Percentiles rank a stretch among this genome's conserved stretches.
Evolutionary conservation across 2,797 vertebrate species (phyloP).

Genomic region (Esox lucius): DNA sequence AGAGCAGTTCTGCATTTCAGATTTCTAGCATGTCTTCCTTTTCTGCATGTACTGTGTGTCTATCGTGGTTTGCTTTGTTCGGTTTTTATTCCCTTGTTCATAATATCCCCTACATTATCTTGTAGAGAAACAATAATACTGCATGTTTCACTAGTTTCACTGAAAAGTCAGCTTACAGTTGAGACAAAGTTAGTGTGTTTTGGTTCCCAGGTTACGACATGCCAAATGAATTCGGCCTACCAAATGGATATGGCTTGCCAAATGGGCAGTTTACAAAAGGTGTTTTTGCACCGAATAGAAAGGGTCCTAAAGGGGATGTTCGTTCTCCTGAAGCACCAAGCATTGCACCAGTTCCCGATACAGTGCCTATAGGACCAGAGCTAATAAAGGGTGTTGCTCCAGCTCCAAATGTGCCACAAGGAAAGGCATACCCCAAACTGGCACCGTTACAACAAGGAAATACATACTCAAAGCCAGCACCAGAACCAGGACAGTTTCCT

Average conservation of each 20-base stretch:
- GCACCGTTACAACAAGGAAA: conserved; percentile 25
- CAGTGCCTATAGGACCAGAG: conserved; percentile 8
- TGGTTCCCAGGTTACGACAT: conserved; percentile 57
- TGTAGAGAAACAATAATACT: neutral
- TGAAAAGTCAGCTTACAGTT: conserved; percentile 1
- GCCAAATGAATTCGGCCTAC: conserved; percentile 14
- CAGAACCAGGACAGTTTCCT: neutral
- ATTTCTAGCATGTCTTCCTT: neutral
- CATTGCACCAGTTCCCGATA: conserved; percentile 24
- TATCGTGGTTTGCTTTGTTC: neutral
- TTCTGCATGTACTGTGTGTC: conserved; percentile 4
- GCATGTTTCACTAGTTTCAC: neutral
- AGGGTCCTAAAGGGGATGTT: conserved; percentile 55
- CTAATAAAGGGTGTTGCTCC: neutral
- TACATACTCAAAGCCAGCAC: conserved; percentile 13
- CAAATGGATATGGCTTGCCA: conserved; percentile 44
- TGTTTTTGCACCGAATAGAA: conserved; percentile 35
- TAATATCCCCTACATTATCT: neutral
- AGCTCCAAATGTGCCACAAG: conserved; percentile 38
- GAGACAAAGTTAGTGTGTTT: conserved; percentile 23
- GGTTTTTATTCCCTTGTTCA: neutral
- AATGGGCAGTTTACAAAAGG: conserved; percentile 50
- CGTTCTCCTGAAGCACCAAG: conserved; percentile 47
- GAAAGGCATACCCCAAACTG: conserved; percentile 44
- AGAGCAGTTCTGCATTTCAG: neutral